These are phyloP conservation scores for Xanthorhoe spadicearia DNA, from an alignment of 2,888 invertebrate species.

Conservation along the genomic window DNA sequence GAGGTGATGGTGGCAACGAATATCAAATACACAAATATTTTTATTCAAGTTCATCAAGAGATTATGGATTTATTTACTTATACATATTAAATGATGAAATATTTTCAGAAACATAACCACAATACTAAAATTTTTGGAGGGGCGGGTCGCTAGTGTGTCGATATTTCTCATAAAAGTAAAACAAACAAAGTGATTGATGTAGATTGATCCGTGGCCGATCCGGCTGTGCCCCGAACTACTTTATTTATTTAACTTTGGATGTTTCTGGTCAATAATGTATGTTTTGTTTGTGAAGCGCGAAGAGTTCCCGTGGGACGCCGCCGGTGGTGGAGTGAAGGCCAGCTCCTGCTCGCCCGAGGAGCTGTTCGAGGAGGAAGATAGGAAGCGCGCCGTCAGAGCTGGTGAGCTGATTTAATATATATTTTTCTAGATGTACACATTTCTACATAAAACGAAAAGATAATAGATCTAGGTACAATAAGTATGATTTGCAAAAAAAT, in stretches of 20 bases:
- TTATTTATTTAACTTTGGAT: neutral
- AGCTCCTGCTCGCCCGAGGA: constrained; percentile 39
- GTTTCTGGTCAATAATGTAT: constrained; percentile 10
- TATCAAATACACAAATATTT: too few species aligned
- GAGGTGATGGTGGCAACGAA: too few species aligned
- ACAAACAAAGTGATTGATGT: neutral
- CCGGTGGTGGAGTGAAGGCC: constrained; percentile 10
- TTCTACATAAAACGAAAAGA: too few species aligned
- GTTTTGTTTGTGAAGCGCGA: constrained; percentile 46
- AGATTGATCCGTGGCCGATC: neutral
- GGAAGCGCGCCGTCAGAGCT: constrained; percentile 37
- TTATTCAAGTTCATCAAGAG: too few species aligned
- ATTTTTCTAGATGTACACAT: too few species aligned
- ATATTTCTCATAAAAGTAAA: neutral
- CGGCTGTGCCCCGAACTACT: neutral
- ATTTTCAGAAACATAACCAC: too few species aligned
- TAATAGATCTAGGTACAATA: too few species aligned
- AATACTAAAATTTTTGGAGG: too few species aligned
- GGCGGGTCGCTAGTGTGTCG: too few species aligned
- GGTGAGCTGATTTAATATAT: constrained; percentile 37
- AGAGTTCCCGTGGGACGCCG: constrained; percentile 42
- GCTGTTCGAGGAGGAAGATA: constrained; percentile 53
- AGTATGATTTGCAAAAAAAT: too few species aligned
- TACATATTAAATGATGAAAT: too few species aligned
- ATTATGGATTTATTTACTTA: too few species aligned